phyloP scores from a whole-genome alignment of 2,888 invertebrate genomes.

The Megaustenia siamemsis region DNA sequence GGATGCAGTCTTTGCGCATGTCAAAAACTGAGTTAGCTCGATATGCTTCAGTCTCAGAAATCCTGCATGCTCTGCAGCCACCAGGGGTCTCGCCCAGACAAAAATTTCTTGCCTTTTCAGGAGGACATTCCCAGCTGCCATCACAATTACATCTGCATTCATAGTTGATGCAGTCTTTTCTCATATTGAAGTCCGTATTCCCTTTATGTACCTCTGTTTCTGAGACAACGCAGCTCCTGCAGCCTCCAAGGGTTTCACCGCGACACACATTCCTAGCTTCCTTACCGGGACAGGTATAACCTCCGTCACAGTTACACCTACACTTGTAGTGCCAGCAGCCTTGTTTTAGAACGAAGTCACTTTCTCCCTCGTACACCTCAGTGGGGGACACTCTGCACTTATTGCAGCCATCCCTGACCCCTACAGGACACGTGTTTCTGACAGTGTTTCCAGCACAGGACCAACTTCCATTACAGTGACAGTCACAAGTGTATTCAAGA shows the following conservation, averaged over 20 bases:
- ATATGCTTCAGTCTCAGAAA: conserved; percentile 59
- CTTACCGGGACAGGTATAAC: conserved; percentile 64
- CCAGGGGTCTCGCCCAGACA: conserved; percentile 59
- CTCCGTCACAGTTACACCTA: conserved; percentile 72
- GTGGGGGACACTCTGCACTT: conserved; percentile 46
- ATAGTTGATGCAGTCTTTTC: conserved; percentile 68
- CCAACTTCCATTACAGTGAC: conserved; percentile 68
- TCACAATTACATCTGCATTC: conserved; percentile 71
- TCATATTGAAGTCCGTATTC: conserved; percentile 64
- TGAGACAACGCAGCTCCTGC: conserved; percentile 60
- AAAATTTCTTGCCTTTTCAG: conserved; percentile 64
- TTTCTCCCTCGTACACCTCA: conserved; percentile 54
- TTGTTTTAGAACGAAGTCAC: conserved; percentile 55
- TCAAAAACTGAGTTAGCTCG: conserved; percentile 67
- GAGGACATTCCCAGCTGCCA: conserved; percentile 71
- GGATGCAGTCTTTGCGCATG: conserved; percentile 67
- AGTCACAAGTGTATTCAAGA: conserved; percentile 68
- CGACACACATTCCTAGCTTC: conserved; percentile 58
- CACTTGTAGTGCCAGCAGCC: conserved; percentile 64
- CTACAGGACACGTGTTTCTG: conserved; percentile 60
- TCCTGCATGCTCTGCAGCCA: conserved; percentile 64
- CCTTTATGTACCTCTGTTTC: conserved; percentile 61
- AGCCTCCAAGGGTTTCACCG: conserved; percentile 58
- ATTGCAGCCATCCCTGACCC: conserved; percentile 55
- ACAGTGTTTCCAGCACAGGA: conserved; percentile 63